Base-by-base conservation (phyloP, 2,888 invertebrate species). In the Trichopoda pennipes region DNA sequence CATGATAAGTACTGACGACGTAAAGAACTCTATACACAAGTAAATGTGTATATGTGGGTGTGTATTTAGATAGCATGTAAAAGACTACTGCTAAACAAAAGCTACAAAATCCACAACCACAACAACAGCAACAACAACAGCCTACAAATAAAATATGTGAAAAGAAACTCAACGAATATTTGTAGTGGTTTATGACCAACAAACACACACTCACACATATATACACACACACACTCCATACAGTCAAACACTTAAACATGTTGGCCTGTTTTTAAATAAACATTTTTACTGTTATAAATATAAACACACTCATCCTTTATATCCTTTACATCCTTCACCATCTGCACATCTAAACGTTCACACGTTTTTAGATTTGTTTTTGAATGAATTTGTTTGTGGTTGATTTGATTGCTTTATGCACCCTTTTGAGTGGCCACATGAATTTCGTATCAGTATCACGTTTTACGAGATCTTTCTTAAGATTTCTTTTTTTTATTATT, bases 341-440 rank as follows among this genome's bases (percentile, higher is more conserved):
- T 12, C 12, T 12, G 1, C 12, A 12, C 12, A 12, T 38, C 38
- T 38, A 12, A 10, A 12, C 1, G 12, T 12, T 12, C 12, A 12
- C 69, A 58, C 32, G 35, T 70, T 32, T 49, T 61, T 70, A 77
- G 69, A 70, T 69, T 80, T 64, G 61, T 76, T 56, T n/a, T 28
- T 58, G 81, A 74, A 78, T 70, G 81, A 86, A 88, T 82, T 77
- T 86, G 85, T 86, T 86, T 88, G 88, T 86, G 88, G 88, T 88
- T 88, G 89, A 89, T 88, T 89, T 89, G 89, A 89, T 88, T 89
- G 89, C 88, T 89, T 88, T 88, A 88, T 88, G 88, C 89, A 88
- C 88, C 88, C 88, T 87, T n/a, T 87, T 88, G 88, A 89, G 88
- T 88, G 85, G 89, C 89, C 89, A 86, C 87, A 88, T 88, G 89